phyloP scores from a whole-genome alignment of 2,113 vertebrate genomes.

The Podocnemis expansa region DNA sequence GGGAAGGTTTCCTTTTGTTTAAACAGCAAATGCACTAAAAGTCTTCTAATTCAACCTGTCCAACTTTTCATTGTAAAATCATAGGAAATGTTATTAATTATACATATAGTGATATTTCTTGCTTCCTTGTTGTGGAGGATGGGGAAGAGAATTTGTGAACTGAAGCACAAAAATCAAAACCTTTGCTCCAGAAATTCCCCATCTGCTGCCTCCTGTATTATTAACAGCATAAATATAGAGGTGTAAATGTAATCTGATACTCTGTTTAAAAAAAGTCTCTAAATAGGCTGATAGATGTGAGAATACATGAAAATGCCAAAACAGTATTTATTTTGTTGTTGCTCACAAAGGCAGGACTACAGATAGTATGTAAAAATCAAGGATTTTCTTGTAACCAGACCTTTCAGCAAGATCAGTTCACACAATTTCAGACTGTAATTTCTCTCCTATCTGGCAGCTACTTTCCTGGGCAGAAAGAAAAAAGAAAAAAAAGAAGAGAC shows the following conservation, averaged over 20 bases:
- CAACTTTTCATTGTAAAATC: background rate
- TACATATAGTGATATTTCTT: background rate
- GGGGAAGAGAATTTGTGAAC: background rate
- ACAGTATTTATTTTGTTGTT: background rate
- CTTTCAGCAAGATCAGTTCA: background rate
- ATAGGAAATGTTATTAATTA: background rate
- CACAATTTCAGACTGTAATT: rapidly evolving
- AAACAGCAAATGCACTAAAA: background rate
- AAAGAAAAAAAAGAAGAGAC: background rate
- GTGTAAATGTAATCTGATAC: background rate
- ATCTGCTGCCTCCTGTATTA: background rate
- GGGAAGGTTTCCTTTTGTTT: background rate
- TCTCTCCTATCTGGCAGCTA: background rate
- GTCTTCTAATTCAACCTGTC: background rate
- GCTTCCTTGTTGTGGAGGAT: no score
- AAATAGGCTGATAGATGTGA: background rate
- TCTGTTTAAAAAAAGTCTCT: background rate
- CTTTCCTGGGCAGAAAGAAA: background rate
- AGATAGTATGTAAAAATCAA: background rate
- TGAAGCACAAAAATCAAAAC: background rate
- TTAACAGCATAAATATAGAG: background rate
- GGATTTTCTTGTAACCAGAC: background rate
- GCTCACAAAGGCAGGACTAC: background rate
- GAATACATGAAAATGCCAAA: background rate
- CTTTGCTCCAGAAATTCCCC: no score